These are phyloP conservation scores for Pogonocherus hispidulus DNA, from an alignment of 2,888 invertebrate genomes.

Conservation along the genomic window DNA sequence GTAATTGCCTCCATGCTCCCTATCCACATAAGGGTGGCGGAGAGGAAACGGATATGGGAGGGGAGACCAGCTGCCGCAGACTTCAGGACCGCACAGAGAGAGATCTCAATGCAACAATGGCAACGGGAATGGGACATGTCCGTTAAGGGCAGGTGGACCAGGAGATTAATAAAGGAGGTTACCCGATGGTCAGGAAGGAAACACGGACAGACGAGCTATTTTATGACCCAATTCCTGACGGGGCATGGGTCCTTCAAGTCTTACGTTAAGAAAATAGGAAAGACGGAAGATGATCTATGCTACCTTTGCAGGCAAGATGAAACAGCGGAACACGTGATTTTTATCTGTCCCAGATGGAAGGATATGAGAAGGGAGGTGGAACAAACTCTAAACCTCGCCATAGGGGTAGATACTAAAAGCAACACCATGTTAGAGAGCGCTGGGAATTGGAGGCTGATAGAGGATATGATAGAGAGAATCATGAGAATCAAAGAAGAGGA, in stretches of 20 bases:
- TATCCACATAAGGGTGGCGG: constrained; percentile 26
- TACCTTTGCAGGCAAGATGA: not conserved
- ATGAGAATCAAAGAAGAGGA: not conserved
- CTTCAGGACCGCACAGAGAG: not conserved
- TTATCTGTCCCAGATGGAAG: not conserved
- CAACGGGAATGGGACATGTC: not conserved
- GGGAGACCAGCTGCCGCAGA: not conserved
- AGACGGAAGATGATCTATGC: not conserved
- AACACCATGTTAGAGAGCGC: too few species aligned
- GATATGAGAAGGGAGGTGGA: not conserved
- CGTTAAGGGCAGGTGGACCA: not conserved
- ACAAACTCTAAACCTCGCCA: not conserved
- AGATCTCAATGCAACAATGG: not conserved
- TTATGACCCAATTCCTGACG: too few species aligned
- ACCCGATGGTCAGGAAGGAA: too few species aligned
- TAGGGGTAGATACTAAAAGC: not conserved
- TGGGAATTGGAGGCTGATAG: too few species aligned
- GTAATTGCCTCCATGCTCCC: constrained; percentile 35
- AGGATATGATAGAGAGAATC: not conserved
- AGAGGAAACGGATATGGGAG: not conserved
- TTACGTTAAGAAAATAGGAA: not conserved
- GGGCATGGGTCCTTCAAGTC: too few species aligned
- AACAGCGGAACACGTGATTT: not conserved
- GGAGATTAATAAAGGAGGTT: too few species aligned
- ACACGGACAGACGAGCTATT: too few species aligned